Evolutionary conservation across 2,113 vertebrate genomes (phyloP).

Genomic region (Oxygymnocypris stewartii): DNA sequence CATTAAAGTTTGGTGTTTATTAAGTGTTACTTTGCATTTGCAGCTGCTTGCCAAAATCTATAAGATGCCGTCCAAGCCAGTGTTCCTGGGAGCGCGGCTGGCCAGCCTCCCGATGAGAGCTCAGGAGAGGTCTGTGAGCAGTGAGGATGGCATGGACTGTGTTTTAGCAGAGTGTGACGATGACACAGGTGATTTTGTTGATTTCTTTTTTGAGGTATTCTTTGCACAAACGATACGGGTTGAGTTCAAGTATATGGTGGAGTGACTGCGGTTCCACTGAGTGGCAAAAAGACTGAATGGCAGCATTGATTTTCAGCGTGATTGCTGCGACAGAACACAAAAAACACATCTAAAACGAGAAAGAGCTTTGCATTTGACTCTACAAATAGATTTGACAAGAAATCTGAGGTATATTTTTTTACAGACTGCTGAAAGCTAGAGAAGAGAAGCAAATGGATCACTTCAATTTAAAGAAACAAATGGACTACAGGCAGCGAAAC

Average conservation of each 20-base stretch:
- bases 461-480: too few relatives aligned
- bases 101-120: slow-evolving; percentile 83
- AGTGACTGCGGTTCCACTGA: not conserved
- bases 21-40: not conserved
- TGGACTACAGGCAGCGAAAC: too few relatives aligned
- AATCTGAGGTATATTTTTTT: too few relatives aligned
- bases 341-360: too few relatives aligned
- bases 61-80: slow-evolving; percentile 94
- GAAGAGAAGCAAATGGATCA: too few relatives aligned
- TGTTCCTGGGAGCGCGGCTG: slow-evolving; percentile 87
- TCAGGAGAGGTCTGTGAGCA: slow-evolving; percentile 85
- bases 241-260: not conserved
- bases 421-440: too few relatives aligned
- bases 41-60: slow-evolving; percentile 96
- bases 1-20: not conserved
- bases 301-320: too few relatives aligned
- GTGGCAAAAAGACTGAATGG: too few relatives aligned
- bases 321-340: too few relatives aligned
- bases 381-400: too few relatives aligned
- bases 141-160: slow-evolving; percentile 89
- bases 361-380: too few relatives aligned
- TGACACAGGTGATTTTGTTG: slow-evolving; percentile 80
- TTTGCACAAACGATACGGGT: not conserved
- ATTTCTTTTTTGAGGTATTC: not conserved
- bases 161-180: slow-evolving; percentile 94